These are phyloP conservation scores for Mesorhabditis belari DNA, from an alignment of 2,888 invertebrate genomes.

Conservation along the genomic window DNA sequence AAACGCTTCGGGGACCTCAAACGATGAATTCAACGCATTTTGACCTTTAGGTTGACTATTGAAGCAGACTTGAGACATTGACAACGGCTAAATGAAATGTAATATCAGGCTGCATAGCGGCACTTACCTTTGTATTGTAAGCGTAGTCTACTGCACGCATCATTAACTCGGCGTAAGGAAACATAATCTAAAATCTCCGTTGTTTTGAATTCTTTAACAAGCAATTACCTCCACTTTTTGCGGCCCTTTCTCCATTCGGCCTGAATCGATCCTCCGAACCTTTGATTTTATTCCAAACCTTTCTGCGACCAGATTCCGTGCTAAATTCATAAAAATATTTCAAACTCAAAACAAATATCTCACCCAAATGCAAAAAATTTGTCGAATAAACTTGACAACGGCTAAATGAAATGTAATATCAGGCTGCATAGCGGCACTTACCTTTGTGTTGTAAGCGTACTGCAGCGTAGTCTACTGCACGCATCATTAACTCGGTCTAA, in stretches of 20 bases:
- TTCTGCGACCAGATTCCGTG: slow-evolving; percentile 5
- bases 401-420: too few species aligned
- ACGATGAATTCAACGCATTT: too few species aligned
- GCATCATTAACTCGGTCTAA: background rate
- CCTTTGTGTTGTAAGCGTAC: too few species aligned
- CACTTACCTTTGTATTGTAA: too few species aligned
- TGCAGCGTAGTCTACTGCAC: background rate
- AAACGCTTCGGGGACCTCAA: too few species aligned
- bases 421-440: too few species aligned
- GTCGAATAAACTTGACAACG: too few species aligned
- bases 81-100: too few species aligned
- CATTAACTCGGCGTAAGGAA: background rate
- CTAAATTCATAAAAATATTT: background rate
- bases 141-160: background rate
- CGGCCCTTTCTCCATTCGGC: slow-evolving; percentile 8
- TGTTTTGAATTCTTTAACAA: background rate
- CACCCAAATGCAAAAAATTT: background rate
- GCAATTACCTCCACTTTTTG: slow-evolving; percentile 8
- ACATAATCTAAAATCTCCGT: background rate
- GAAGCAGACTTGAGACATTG: too few species aligned
- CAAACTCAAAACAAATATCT: background rate
- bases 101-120: too few species aligned
- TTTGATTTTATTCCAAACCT: background rate
- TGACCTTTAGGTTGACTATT: too few species aligned
- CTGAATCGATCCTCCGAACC: slow-evolving; percentile 2